Base-by-base conservation (phyloP, 2,113 vertebrate species). In the Paratilapia polleni region DNA sequence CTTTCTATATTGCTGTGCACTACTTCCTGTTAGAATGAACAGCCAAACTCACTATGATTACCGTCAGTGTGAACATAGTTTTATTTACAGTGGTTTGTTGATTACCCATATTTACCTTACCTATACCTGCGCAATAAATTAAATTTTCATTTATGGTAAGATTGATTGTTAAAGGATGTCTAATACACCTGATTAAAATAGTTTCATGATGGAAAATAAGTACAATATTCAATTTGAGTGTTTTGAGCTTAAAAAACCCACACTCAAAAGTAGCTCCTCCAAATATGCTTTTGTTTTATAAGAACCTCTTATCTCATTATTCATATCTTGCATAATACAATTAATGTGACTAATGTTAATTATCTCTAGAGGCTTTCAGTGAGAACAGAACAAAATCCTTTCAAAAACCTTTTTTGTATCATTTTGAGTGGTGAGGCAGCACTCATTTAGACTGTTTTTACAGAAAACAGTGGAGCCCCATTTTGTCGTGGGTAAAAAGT, bases 311-410 rank as follows among this genome's bases (percentile, higher is more conserved):
- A 81, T 77, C 7, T 38, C 77, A 77, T 68, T 81, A 68, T 31
- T 78, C 36, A 82, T 80, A 57, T 28, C n/a, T 88, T 63, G n/a
- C 62, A 73, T 73, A 77, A 77, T 81, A 22, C 68, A 81, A 78
- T 63, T 13, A 73, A 57, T 88, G 19, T 81, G 61, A 62, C 26
- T 47, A 74, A 68, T 87, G 58, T 41, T 68, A 62, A 79, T 87
- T 76, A 80, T 54, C 76, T 75, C 52, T 28, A 19, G 4, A 61
- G 34, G 62, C 61, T 36, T 43, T 61, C 28, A 54, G 17, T 43
- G 77, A 77, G 58, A 61, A 43, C 38, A 34, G 43, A 76, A 41
- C 41, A 36, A 77, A 87, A 28, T 68, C 54, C 49, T 73, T 38
- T 74, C 13, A 68, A 15, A 68, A 31, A n/a, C 10, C 28, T 20